Evolutionary conservation across 2,113 vertebrate genomes (phyloP).

Genomic region (Galbula dea): DNA sequence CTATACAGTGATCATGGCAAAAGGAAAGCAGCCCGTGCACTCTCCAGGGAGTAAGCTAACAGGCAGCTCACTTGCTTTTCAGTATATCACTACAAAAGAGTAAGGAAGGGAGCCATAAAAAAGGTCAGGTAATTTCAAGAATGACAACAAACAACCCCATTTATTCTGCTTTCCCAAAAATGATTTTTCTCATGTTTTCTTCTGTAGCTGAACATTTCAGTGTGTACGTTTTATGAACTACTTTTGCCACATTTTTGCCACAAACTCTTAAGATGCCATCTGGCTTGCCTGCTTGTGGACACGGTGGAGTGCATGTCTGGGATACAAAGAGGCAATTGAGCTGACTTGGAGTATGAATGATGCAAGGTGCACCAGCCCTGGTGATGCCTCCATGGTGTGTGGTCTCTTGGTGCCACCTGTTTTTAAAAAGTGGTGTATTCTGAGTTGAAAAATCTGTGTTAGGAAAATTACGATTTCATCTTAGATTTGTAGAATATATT

Average conservation of each 20-base stretch:
- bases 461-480: neutral
- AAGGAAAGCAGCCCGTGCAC: fast-evolving
- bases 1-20: neutral
- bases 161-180: neutral
- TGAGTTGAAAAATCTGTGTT: neutral
- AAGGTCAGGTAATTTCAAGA: neutral
- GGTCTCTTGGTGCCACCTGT: neutral
- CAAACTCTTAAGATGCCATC: neutral
- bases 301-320: fast-evolving
- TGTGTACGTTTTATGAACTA: neutral
- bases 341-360: neutral
- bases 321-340: neutral
- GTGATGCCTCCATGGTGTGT: neutral
- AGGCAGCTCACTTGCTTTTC: neutral
- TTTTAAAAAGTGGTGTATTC: neutral
- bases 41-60: too few species aligned
- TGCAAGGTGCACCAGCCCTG: neutral
- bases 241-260: neutral
- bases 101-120: neutral
- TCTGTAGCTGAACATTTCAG: neutral
- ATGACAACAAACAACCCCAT: neutral
- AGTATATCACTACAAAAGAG: neutral
- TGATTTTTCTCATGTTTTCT: neutral
- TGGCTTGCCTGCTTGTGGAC: neutral
- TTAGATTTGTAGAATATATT: neutral